These are phyloP conservation scores for Synanthedon tipuliformis DNA, from an alignment of 2,888 invertebrate species.

Conservation along the genomic window DNA sequence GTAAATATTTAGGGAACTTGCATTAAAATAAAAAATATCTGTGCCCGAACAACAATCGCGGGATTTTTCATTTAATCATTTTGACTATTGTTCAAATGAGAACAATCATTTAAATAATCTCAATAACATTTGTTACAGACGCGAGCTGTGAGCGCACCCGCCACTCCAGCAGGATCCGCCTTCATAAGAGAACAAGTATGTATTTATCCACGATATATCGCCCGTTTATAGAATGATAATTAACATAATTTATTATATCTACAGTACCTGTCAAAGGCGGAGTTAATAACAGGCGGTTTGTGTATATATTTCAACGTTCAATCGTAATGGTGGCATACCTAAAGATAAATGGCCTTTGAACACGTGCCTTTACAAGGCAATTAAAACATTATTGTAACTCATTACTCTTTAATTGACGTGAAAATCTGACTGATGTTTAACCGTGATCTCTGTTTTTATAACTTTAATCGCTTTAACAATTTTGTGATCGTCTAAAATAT, in stretches of 20 bases:
- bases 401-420: conserved; percentile 4
- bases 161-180: conserved; percentile 44
- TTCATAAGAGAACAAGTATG: conserved; percentile 50
- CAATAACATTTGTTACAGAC: conserved; percentile 45
- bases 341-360: conserved; percentile 8
- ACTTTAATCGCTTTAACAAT: conserved; percentile 3
- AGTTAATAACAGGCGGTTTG: no score
- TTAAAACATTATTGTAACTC: conserved; percentile 7
- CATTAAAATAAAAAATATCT: no score
- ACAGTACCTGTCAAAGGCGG: background rate
- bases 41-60: no score
- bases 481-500: no score
- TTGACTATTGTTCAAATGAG: no score
- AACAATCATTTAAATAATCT: conserved; percentile 7
- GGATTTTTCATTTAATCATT: no score
- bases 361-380: conserved; percentile 8
- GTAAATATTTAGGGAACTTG: no score
- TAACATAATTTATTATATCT: conserved; percentile 4
- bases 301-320: no score
- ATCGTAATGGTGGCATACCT: background rate
- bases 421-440: conserved; percentile 1
- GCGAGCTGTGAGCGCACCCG: conserved; percentile 64
- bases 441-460: conserved; percentile 2
- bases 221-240: no score
- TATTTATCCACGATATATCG: conserved; percentile 3